Evolutionary conservation across 2,113 vertebrate species (phyloP).

Genomic region (Deroptyus accipitrinus): DNA sequence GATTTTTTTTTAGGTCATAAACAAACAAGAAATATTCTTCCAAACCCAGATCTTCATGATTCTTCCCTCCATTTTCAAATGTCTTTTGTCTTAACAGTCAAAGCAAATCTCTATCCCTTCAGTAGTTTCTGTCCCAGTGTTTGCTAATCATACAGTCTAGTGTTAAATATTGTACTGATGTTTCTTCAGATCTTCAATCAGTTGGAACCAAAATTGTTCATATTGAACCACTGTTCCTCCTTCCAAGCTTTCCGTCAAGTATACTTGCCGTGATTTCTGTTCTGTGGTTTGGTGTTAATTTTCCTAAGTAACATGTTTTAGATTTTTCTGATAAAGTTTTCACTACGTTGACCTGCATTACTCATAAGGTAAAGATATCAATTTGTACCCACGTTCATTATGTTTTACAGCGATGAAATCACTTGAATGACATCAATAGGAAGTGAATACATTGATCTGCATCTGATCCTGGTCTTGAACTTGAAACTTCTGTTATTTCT

Average conservation of each 20-base stretch:
- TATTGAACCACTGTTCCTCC: background rate
- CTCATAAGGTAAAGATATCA: background rate
- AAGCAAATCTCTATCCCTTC: background rate
- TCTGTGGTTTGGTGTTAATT: background rate
- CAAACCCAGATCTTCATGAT: background rate
- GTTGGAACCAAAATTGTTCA: background rate
- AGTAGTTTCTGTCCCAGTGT: background rate
- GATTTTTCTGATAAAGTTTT: background rate
- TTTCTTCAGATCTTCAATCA: background rate
- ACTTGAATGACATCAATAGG: background rate
- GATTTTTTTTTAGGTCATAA: background rate
- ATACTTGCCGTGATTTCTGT: background rate
- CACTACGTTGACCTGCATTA: background rate
- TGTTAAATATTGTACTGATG: background rate
- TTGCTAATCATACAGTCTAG: background rate
- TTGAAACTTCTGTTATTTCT: background rate
- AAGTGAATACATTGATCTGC: background rate
- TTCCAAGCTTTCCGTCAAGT: background rate
- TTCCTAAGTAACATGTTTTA: background rate
- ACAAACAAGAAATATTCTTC: background rate
- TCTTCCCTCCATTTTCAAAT: background rate
- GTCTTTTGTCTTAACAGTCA: background rate
- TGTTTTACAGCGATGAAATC: background rate
- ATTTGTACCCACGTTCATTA: background rate
- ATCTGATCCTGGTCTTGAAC: background rate